Evolutionary conservation across 2,113 vertebrate genomes (phyloP).

Genomic region (Caranx ignobilis): DNA sequence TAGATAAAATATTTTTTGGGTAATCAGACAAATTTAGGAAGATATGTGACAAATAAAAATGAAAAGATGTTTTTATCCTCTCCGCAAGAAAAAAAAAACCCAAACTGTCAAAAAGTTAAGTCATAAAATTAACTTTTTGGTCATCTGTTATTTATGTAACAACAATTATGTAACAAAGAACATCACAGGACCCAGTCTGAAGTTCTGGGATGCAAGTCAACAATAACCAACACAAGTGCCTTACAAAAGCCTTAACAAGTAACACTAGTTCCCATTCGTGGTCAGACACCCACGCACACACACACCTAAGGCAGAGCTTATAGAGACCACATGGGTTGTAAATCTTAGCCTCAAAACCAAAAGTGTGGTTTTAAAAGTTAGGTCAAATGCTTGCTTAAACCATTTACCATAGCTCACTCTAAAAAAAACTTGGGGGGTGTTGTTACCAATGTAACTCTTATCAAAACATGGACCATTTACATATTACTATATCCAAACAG

Average conservation of each 20-base stretch:
- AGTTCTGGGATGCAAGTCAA: neutral
- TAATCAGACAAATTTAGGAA: neutral
- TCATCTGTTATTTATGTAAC: neutral
- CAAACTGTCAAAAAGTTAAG: too few species aligned
- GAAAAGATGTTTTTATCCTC: neutral
- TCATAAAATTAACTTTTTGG: too few species aligned
- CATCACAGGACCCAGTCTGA: neutral
- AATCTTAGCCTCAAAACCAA: constrained; percentile 47
- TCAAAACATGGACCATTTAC: constrained; percentile 1
- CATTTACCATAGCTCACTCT: neutral
- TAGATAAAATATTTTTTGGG: neutral
- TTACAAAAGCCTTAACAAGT: neutral
- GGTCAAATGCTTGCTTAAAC: neutral
- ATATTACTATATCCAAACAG: neutral
- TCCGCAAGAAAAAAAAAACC: too few species aligned
- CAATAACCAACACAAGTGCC: neutral
- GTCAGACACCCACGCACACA: neutral
- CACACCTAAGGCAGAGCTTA: constrained; percentile 24
- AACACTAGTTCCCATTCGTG: constrained; percentile 7
- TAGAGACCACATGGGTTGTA: constrained; percentile 54
- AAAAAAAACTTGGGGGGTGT: neutral
- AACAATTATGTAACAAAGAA: neutral
- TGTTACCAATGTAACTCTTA: neutral
- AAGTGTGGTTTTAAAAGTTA: constrained; percentile 37
- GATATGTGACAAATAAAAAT: neutral